Percentiles rank a stretch among this genome's conserved stretches.
Evolutionary conservation across 2,888 invertebrate species (phyloP).

Genomic region (Ypsolopha sequella): DNA sequence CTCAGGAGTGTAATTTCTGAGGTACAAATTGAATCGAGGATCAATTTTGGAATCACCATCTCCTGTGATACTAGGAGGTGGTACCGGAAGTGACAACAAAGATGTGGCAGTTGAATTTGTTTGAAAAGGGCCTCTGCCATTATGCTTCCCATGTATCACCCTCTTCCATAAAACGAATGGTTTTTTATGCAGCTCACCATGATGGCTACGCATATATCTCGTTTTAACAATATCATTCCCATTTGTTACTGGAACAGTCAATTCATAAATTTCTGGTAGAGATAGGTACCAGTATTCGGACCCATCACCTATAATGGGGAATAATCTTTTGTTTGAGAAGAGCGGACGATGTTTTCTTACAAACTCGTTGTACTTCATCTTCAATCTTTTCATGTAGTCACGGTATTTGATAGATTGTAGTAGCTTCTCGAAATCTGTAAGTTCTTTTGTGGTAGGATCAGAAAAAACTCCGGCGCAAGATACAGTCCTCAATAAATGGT

Average conservation of each 20-base stretch:
- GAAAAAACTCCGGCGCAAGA: constrained; percentile 52
- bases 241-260: constrained; percentile 25
- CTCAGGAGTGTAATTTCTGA: constrained; percentile 49
- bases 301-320: constrained; percentile 59
- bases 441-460: constrained; percentile 32
- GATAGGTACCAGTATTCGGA: constrained; percentile 62
- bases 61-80: neutral
- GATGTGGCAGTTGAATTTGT: constrained; percentile 16
- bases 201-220: constrained; percentile 36
- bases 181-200: constrained; percentile 39
- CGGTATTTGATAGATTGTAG: constrained; percentile 53
- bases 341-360: constrained; percentile 51
- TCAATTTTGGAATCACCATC: constrained; percentile 16
- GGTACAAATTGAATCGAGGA: constrained; percentile 51
- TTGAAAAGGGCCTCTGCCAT: constrained; percentile 40
- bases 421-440: constrained; percentile 53
- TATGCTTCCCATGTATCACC: constrained; percentile 19
- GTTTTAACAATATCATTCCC: constrained; percentile 13
- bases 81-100: neutral
- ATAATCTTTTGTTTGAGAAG: constrained; percentile 52
- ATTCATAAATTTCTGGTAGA: constrained; percentile 59
- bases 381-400: constrained; percentile 53
- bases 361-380: constrained; percentile 52
- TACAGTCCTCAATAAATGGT: constrained; percentile 50
- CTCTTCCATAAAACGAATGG: constrained; percentile 52